Conservation (phyloP, 2,888 invertebrate genomes). For the Agriopis aurantiaria region DNA sequence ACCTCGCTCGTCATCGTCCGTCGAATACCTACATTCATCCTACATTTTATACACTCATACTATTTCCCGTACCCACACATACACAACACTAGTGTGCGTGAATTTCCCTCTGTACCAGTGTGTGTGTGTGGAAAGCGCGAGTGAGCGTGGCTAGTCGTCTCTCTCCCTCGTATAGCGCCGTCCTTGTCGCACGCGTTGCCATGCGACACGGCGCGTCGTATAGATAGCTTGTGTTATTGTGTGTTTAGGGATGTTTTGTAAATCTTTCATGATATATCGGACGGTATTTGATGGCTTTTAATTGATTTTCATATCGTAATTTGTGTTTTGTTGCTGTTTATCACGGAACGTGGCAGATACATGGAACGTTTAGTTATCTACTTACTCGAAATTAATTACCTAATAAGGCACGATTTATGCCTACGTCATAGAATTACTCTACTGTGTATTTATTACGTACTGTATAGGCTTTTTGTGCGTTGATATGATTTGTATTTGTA, state of each 20-base stretch:
- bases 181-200: slow-evolving; percentile 51
- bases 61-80: slow-evolving; percentile 56
- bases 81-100: slow-evolving; percentile 45
- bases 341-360: slow-evolving; percentile 2
- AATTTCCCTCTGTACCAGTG: slow-evolving; percentile 50
- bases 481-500: neutral
- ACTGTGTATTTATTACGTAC: neutral
- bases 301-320: slow-evolving; percentile 40
- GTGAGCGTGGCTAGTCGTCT: slow-evolving; percentile 45
- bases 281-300: slow-evolving; percentile 40
- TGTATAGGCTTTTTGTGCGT: neutral
- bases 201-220: slow-evolving; percentile 44
- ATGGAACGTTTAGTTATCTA: neutral
- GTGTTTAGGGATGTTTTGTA: slow-evolving; percentile 48
- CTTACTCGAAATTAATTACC: neutral
- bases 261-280: slow-evolving; percentile 42
- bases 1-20: slow-evolving; percentile 21
- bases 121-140: slow-evolving; percentile 49
- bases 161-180: slow-evolving; percentile 51
- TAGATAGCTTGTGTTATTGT: slow-evolving; percentile 65
- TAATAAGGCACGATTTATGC: neutral
- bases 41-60: slow-evolving; percentile 46
- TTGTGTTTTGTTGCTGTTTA: slow-evolving; percentile 12
- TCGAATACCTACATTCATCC: slow-evolving; percentile 32
- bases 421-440: neutral